phyloP scores from a whole-genome alignment of 2,888 invertebrate species.

The Leptopilina syphax region DNA sequence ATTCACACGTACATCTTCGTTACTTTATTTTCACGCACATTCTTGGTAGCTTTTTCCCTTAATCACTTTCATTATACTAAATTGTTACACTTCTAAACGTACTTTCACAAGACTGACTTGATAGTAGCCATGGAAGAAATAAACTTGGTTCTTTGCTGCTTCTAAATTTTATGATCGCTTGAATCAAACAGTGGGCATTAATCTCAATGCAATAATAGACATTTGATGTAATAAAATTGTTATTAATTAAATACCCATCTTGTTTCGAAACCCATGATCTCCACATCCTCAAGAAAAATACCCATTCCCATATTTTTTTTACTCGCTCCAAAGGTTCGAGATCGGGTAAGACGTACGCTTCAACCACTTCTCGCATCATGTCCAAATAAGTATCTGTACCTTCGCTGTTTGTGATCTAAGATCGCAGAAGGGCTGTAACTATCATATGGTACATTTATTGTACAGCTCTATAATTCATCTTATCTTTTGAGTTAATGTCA shows the following conservation, averaged over 20 bases:
- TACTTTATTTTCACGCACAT: too few species aligned
- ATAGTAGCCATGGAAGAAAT: not conserved
- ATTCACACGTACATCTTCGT: too few species aligned
- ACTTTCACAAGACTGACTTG: not conserved
- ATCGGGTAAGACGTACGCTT: not conserved
- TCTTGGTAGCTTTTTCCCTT: too few species aligned
- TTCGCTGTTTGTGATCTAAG: not conserved
- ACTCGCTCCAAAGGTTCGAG: not conserved
- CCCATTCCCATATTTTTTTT: not conserved
- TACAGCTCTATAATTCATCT: slow-evolving; percentile 9
- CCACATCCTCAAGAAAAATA: slow-evolving; percentile 1
- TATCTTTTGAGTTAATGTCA: slow-evolving; percentile 4
- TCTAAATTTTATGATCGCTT: not conserved
- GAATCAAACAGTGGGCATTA: slow-evolving; percentile 2
- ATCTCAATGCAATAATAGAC: slow-evolving; percentile 7
- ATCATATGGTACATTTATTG: not conserved
- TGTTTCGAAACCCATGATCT: not conserved
- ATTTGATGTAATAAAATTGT: not conserved
- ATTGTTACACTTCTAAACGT: not conserved
- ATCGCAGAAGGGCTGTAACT: not conserved
- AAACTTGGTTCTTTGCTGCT: not conserved
- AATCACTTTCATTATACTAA: too few species aligned
- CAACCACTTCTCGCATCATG: slow-evolving; percentile 1
- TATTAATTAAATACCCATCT: not conserved
- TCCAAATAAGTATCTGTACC: not conserved